Evolutionary conservation across 2,888 invertebrate genomes (phyloP).

Genomic region (Agrenia bidenticulata): DNA sequence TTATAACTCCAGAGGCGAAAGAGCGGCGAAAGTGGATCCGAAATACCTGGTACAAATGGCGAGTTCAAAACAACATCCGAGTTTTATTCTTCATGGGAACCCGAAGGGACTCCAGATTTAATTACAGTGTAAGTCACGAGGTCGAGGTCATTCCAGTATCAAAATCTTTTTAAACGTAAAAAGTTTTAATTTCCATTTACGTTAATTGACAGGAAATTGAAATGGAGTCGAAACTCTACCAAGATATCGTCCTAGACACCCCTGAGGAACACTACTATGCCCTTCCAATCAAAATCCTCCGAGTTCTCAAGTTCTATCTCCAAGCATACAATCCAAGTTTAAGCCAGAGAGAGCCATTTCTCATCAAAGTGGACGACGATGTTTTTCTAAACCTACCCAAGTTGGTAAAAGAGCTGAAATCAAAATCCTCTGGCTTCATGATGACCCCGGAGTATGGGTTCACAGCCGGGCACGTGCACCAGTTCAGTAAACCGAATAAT

Average conservation of each 20-base stretch:
- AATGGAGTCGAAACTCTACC: background rate
- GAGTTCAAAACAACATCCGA: background rate
- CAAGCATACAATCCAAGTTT: background rate
- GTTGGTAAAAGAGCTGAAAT: background rate
- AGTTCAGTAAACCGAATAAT: background rate
- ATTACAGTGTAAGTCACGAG: no score
- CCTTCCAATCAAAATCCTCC: background rate
- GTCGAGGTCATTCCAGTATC: no score
- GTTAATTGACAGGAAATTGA: background rate
- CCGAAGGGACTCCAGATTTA: background rate
- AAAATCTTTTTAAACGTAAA: no score
- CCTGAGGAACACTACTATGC: background rate
- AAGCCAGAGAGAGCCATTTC: background rate
- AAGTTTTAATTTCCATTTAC: no score
- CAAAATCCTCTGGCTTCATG: background rate
- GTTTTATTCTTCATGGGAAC: background rate
- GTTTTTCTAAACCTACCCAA: background rate
- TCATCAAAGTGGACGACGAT: slow-evolving; percentile 2
- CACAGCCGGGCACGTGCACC: background rate
- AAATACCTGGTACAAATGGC: background rate
- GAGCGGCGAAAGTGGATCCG: background rate
- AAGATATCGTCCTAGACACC: background rate
- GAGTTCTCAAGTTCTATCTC: slow-evolving; percentile 1
- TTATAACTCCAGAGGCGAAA: background rate
- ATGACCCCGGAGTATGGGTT: background rate